Percentiles rank a stretch among this genome's conserved stretches.
These are phyloP conservation scores for Rhagium mordax DNA, from an alignment of 2,888 invertebrate genomes.

Conservation along the genomic window DNA sequence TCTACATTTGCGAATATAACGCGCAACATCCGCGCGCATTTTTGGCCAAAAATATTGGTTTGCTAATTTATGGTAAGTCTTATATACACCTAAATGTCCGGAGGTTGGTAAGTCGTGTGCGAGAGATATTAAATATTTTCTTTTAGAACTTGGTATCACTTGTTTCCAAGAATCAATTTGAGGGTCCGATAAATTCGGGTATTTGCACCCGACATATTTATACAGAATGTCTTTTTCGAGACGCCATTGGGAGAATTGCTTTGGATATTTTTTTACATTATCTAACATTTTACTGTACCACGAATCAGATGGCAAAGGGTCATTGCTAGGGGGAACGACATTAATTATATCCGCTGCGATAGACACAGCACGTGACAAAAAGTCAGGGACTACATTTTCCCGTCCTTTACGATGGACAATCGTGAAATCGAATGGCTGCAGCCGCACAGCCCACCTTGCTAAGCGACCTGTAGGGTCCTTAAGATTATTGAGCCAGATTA, in stretches of 20 bases:
- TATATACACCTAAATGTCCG: conserved; percentile 31
- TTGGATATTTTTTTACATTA: background rate
- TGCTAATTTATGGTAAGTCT: conserved; percentile 4
- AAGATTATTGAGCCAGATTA: conserved; percentile 42
- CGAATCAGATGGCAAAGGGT: background rate
- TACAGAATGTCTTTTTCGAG: too few species aligned
- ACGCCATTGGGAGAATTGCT: background rate
- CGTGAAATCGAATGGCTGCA: conserved; percentile 40
- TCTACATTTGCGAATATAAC: background rate
- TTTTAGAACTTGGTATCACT: too few species aligned
- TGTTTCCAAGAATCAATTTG: too few species aligned
- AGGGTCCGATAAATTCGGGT: too few species aligned
- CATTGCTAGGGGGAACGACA: too few species aligned
- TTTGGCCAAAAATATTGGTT: background rate
- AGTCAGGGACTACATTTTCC: conserved; percentile 41
- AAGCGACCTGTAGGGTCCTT: conserved; percentile 45
- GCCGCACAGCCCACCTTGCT: conserved; percentile 42
- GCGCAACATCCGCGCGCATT: background rate
- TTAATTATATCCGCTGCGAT: background rate
- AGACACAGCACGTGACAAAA: conserved; percentile 36
- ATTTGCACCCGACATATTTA: too few species aligned
- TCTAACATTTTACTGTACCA: conserved; percentile 30
- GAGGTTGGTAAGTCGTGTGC: conserved; percentile 10
- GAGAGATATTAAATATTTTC: background rate
- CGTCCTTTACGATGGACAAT: conserved; percentile 42